Conservation (phyloP, 2,113 vertebrate species). For the Sus scrofa region T2T-Sscrofa CM000816.6:17401501-17402000, state of each 20-base stretch:
- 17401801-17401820: background rate
- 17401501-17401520: constrained; percentile 21
- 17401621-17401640: background rate
- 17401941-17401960: background rate
- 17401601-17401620: constrained; percentile 59
- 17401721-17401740: too few relatives aligned
- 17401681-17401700: too few relatives aligned
- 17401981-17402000: constrained; percentile 36
- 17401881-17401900: constrained; percentile 3
- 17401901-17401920: background rate
- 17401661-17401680: too few relatives aligned
- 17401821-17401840: constrained; percentile 35
- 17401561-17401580: constrained; percentile 57
- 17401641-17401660: too few relatives aligned
- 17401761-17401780: too few relatives aligned
- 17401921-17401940: background rate
- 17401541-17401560: background rate
- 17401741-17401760: too few relatives aligned
- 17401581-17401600: constrained; percentile 70
- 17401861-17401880: background rate
- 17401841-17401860: background rate
- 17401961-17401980: background rate
- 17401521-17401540: background rate
- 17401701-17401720: too few relatives aligned
- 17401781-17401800: too few relatives aligned